phyloP scores from a whole-genome alignment of 2,888 invertebrate species.

The Dolomedes plantarius region DNA sequence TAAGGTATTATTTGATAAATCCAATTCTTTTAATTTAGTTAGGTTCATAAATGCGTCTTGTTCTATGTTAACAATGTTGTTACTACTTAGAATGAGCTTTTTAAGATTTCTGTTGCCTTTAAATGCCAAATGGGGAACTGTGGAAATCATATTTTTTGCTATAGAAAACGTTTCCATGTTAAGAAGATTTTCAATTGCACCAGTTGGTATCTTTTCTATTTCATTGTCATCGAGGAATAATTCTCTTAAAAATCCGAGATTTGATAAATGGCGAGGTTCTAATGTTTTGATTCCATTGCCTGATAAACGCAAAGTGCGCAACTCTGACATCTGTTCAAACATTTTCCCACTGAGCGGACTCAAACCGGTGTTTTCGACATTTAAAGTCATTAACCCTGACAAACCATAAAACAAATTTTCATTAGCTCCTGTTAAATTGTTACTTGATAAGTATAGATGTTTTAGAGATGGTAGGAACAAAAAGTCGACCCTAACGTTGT shows the following conservation, averaged over 20 bases:
- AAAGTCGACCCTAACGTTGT: conserved; percentile 73
- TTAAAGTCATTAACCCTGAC: conserved; percentile 54
- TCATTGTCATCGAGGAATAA: conserved; percentile 61
- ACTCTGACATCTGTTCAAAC: conserved; percentile 65
- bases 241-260: conserved; percentile 56
- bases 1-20: conserved; percentile 59
- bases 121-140: conserved; percentile 39
- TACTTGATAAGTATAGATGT: conserved; percentile 83
- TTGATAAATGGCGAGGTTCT: conserved; percentile 47
- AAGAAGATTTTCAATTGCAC: conserved; percentile 34
- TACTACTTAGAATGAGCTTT: conserved; percentile 47
- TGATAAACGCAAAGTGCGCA: conserved; percentile 35
- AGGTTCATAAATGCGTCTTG: conserved; percentile 65
- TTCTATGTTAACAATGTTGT: conserved; percentile 60
- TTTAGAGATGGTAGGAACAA: conserved; percentile 74
- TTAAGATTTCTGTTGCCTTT: conserved; percentile 57
- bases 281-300: conserved; percentile 51
- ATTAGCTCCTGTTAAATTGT: conserved; percentile 82
- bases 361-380: conserved; percentile 63
- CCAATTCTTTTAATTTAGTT: conserved; percentile 52
- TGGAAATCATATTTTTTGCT: conserved; percentile 42
- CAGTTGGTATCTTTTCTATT: conserved; percentile 46
- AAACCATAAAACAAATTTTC: conserved; percentile 66
- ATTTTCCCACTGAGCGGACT: conserved; percentile 34
- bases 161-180: conserved; percentile 63